phyloP scores from a whole-genome alignment of 1,140 invertebrate genomes.

The Venturia canescens region DNA sequence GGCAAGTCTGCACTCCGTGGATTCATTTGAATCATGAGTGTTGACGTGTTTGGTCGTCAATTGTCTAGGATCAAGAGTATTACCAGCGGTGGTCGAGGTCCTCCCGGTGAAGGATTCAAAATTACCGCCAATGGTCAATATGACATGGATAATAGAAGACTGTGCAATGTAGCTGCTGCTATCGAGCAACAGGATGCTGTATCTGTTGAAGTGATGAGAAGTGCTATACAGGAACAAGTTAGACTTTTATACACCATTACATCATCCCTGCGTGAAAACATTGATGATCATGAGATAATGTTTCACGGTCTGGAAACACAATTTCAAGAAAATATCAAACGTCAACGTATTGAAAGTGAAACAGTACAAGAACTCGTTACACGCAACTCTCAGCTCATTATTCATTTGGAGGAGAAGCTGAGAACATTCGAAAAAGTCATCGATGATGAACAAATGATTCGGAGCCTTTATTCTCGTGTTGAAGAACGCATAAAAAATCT shows the following conservation, averaged over 20 bases:
- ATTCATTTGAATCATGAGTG: too few relatives aligned
- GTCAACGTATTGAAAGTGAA: conserved; percentile 11
- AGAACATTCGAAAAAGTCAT: too few relatives aligned
- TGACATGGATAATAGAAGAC: conserved; percentile 22
- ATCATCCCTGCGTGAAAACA: background rate
- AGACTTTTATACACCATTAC: conserved; percentile 2
- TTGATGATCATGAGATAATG: conserved; percentile 28
- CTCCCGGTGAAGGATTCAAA: background rate
- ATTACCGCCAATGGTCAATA: conserved; percentile 29
- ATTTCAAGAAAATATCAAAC: background rate
- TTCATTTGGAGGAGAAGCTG: background rate
- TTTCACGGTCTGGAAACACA: background rate
- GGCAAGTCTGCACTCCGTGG: too few relatives aligned
- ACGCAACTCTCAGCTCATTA: conserved; percentile 31
- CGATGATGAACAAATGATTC: too few relatives aligned
- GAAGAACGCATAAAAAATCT: too few relatives aligned
- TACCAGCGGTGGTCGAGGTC: background rate
- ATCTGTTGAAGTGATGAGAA: background rate
- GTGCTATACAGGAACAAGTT: background rate
- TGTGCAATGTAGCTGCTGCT: conserved; percentile 30
- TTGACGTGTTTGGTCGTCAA: conserved; percentile 34
- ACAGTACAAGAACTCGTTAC: conserved; percentile 30
- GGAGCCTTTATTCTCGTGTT: too few relatives aligned
- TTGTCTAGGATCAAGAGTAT: conserved; percentile 10
- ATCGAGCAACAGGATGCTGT: conserved; percentile 9